Evolutionary conservation across 2,888 invertebrate genomes (phyloP).

Genomic region (Meta bourneti): DNA sequence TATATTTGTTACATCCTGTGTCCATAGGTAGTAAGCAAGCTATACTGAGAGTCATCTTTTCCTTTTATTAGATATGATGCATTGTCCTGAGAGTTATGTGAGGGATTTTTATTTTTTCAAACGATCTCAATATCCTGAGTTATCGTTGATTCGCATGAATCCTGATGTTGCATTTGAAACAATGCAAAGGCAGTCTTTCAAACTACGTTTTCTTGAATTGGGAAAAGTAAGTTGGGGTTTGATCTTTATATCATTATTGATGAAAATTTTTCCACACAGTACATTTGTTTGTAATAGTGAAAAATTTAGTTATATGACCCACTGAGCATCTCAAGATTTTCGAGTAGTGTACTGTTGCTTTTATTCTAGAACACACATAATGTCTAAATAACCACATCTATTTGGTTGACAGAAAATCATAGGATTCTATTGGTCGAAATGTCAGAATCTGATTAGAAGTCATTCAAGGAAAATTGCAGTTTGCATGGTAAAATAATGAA

Average conservation of each 20-base stretch:
- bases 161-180: conserved; percentile 94
- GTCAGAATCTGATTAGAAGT: too few relatives aligned
- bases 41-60: neutral
- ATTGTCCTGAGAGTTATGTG: conserved; percentile 96
- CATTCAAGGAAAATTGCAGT: too few relatives aligned
- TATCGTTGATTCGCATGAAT: conserved; percentile 95
- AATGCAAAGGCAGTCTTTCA: conserved; percentile 92
- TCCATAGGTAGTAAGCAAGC: too few relatives aligned
- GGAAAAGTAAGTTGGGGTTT: conserved; percentile 86
- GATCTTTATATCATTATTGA: neutral
- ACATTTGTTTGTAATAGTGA: neutral
- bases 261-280: neutral
- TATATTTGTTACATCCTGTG: too few relatives aligned
- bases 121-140: conserved; percentile 97
- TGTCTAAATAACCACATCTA: too few relatives aligned
- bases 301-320: neutral
- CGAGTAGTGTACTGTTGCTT: too few relatives aligned
- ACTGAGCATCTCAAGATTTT: too few relatives aligned
- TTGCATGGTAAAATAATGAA: too few relatives aligned
- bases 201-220: conserved; percentile 97
- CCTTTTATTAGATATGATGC: conserved; percentile 90
- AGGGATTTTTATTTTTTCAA: conserved; percentile 97
- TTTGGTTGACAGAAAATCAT: too few relatives aligned
- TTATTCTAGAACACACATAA: too few relatives aligned
- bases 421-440: too few relatives aligned